Conservation (phyloP, 2,797 vertebrate species). For the Anabacerthia variegaticeps region DNA sequence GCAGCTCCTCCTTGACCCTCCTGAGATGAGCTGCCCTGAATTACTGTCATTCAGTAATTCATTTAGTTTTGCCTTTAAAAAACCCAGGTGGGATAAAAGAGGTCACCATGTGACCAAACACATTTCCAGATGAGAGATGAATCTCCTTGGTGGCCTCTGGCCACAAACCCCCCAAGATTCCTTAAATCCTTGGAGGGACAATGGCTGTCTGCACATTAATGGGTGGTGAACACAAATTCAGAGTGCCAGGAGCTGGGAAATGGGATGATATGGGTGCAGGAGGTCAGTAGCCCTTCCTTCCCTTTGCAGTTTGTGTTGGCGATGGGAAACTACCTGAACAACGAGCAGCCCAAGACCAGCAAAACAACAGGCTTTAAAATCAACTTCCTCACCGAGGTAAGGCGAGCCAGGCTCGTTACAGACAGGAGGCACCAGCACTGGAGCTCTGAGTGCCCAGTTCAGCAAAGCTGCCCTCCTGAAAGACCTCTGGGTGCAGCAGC, state of each 20-base stretch:
- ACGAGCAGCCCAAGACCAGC: slow-evolving; percentile 92
- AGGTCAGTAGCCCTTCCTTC: background rate
- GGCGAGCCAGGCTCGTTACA: fast-evolving
- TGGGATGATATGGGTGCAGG: fast-evolving
- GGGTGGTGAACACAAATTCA: background rate
- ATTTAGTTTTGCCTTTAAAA: background rate
- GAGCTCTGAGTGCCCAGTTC: background rate
- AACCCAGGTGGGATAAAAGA: background rate
- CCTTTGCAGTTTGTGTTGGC: slow-evolving; percentile 92
- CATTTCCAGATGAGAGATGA: background rate
- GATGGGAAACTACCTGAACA: slow-evolving; percentile 98
- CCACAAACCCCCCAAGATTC: background rate
- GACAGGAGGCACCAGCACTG: background rate
- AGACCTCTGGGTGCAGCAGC: background rate
- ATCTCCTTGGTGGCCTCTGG: background rate
- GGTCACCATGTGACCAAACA: background rate
- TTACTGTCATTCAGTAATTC: background rate
- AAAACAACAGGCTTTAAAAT: slow-evolving; percentile 97
- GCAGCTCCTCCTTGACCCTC: background rate
- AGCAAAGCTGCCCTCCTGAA: fast-evolving
- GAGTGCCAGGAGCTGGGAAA: background rate
- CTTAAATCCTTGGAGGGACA: background rate
- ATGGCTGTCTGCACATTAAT: background rate
- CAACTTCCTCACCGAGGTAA: slow-evolving; percentile 96
- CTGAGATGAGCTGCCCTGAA: background rate